These are phyloP conservation scores for Xylophagus ater DNA, from an alignment of 2,888 invertebrate genomes.

Conservation along the genomic window DNA sequence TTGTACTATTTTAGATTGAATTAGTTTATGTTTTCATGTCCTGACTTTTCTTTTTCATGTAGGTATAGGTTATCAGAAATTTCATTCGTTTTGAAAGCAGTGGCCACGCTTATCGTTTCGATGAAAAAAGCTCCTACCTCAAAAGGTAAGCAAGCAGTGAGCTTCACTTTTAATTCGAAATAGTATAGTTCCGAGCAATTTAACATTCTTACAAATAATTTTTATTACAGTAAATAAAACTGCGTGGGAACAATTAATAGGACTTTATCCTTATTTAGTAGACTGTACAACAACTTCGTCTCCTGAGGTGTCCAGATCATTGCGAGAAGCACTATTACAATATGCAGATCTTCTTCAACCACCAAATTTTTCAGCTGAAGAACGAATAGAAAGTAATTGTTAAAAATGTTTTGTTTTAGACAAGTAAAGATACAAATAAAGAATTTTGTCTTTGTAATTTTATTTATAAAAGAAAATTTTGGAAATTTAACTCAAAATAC, in stretches of 20 bases:
- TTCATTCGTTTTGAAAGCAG: slow-evolving; percentile 88
- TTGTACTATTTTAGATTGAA: slow-evolving; percentile 7
- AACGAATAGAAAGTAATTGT: slow-evolving; percentile 8
- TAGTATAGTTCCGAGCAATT: no score
- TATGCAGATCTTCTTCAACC: slow-evolving; percentile 71
- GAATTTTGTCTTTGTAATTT: no score
- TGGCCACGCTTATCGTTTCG: slow-evolving; percentile 82
- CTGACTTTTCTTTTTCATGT: no score
- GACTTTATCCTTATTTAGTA: slow-evolving; percentile 79
- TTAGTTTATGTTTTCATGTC: background rate
- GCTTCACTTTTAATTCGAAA: no score
- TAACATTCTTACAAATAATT: no score
- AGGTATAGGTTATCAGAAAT: slow-evolving; percentile 91
- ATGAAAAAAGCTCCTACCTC: slow-evolving; percentile 83
- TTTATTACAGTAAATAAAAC: slow-evolving; percentile 64
- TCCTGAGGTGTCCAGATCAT: slow-evolving; percentile 64
- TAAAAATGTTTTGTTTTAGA: no score
- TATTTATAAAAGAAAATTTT: no score
- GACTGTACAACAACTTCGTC: slow-evolving; percentile 74
- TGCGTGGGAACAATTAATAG: slow-evolving; percentile 90
- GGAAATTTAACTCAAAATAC: no score
- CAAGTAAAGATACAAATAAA: no score
- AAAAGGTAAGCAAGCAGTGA: no score
- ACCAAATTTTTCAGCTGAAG: slow-evolving; percentile 32
- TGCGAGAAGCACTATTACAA: slow-evolving; percentile 76